Percentiles rank a stretch among this genome's conserved stretches.
phyloP scores from a whole-genome alignment of 2,888 invertebrate genomes.

The Nomada goodeniana region DNA sequence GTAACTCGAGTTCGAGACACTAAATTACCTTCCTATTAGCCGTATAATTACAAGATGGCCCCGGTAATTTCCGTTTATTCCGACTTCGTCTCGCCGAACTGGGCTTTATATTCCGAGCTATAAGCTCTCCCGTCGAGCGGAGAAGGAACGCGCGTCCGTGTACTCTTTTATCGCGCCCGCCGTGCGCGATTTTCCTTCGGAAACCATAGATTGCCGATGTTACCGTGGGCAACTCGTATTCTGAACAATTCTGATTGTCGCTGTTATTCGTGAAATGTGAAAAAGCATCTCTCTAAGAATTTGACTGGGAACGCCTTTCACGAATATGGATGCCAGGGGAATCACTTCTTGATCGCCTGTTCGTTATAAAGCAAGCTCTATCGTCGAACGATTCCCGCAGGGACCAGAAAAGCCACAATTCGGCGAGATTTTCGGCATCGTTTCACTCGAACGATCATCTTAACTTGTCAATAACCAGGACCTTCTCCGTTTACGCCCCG shows the following conservation, averaged over 20 bases:
- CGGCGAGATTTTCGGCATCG: slow-evolving; percentile 25
- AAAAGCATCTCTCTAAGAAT: too few species aligned
- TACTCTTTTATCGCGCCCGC: slow-evolving; percentile 54
- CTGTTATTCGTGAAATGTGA: too few species aligned
- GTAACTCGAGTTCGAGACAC: slow-evolving; percentile 84
- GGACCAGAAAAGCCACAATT: slow-evolving; percentile 3
- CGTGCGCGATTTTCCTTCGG: slow-evolving; percentile 35
- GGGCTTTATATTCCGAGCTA: slow-evolving; percentile 71
- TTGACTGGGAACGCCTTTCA: too few species aligned
- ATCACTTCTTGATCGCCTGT: too few species aligned
- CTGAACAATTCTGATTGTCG: too few species aligned
- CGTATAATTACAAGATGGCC: slow-evolving; percentile 85
- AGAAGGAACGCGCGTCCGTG: slow-evolving; percentile 25
- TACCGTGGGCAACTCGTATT: neutral
- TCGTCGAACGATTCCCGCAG: neutral
- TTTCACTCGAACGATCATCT: slow-evolving; percentile 67
- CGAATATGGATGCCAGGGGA: too few species aligned
- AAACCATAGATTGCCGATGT: slow-evolving; percentile 13
- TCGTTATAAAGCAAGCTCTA: slow-evolving; percentile 3
- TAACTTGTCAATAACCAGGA: slow-evolving; percentile 77
- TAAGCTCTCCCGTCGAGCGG: slow-evolving; percentile 35
- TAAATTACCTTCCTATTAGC: slow-evolving; percentile 85
- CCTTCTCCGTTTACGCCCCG: slow-evolving; percentile 75
- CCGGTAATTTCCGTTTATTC: slow-evolving; percentile 84
- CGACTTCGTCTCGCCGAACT: slow-evolving; percentile 80